A percentile compares a stretch with the other conserved stretches of the same genome.
These are phyloP conservation scores for Diogma glabrata DNA, from an alignment of 2,888 invertebrate genomes.

Conservation along the genomic window DNA sequence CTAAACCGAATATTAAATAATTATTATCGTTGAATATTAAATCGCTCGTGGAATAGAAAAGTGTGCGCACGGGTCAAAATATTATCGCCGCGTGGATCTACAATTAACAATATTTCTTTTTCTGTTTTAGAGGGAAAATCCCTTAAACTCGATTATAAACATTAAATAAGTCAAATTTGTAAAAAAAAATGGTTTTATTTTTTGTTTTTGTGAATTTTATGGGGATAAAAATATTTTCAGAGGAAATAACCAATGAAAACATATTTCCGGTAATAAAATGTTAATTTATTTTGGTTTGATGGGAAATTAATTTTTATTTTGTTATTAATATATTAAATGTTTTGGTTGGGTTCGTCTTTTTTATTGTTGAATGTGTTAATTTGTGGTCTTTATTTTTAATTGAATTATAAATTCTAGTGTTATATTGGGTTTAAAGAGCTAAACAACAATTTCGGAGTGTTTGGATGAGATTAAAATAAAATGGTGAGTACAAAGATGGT, in stretches of 20 bases:
- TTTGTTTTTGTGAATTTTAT: neutral
- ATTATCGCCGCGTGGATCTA: conserved; percentile 20
- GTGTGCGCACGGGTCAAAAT: conserved; percentile 7
- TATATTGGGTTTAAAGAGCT: too few species aligned
- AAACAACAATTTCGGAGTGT: too few species aligned
- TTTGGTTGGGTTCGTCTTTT: too few species aligned
- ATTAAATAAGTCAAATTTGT: conserved; percentile 3
- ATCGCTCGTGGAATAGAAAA: conserved; percentile 3
- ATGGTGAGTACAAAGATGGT: too few species aligned
- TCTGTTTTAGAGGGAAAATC: conserved; percentile 1
- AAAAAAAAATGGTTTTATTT: neutral
- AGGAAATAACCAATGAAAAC: conserved; percentile 11
- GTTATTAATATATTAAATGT: neutral
- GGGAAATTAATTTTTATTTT: neutral
- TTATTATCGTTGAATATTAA: conserved; percentile 7
- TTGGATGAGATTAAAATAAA: too few species aligned
- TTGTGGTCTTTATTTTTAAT: conserved; percentile 6
- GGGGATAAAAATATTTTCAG: neutral
- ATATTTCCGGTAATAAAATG: conserved; percentile 9
- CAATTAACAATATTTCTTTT: conserved; percentile 17
- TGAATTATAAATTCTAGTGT: too few species aligned
- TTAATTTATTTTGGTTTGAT: conserved; percentile 2
- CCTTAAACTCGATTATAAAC: too few species aligned
- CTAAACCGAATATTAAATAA: conserved; percentile 1
- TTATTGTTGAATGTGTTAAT: conserved; percentile 3